Base-by-base conservation (phyloP, 2,888 invertebrate genomes). In the Atethmia centrago region DNA sequence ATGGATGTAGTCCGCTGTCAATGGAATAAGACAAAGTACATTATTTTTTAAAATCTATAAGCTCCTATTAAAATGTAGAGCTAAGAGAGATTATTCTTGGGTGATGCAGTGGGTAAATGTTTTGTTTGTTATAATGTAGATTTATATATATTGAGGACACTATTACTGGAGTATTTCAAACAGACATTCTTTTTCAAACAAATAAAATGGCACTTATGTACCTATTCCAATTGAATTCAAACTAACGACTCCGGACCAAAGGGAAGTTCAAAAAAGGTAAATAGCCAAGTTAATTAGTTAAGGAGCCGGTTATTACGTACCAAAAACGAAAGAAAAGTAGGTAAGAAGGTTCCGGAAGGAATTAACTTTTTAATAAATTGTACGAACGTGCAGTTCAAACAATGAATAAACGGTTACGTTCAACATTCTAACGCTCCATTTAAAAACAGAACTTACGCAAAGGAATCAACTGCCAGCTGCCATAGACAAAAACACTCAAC, bases 1-100 rank as follows among this genome's bases (percentile, higher is more conserved):
- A 71, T 96, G 96, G 82, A 96, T 96, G 87, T 95, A 96, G 82
- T 95, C 94, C 2, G 96, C 96, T 96, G 92, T 47, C 21, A 51
- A 80, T 8, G 14, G 25, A 59, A 16, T 25, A 12, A 21, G 12
- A 31, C 7, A 42, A 45, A 14, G 4, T 53, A 2, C 0, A 16
- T 31, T 64, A n/a, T 21, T 9, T 64, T n/a, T 5, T n/a, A 31
- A 16, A 47, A 47, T 21, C 14, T 21, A 28, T 62, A 9, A n/a
- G 10, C 25, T 45, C 8, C 8, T 21, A 2, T 21, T 45, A 14
- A 62, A 45, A 19, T 14, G 12, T 62, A 19, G 25, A 21, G 19
- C 0, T 45, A 16, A 49, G 10, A 49, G 21, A 63, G 5, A 63
- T 63, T 47, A 16, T 28, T 16, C 5, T 16, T 47, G 16, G 31